Conservation (phyloP, 2,797 vertebrate genomes). For the Acanthurus leucopareius region DNA sequence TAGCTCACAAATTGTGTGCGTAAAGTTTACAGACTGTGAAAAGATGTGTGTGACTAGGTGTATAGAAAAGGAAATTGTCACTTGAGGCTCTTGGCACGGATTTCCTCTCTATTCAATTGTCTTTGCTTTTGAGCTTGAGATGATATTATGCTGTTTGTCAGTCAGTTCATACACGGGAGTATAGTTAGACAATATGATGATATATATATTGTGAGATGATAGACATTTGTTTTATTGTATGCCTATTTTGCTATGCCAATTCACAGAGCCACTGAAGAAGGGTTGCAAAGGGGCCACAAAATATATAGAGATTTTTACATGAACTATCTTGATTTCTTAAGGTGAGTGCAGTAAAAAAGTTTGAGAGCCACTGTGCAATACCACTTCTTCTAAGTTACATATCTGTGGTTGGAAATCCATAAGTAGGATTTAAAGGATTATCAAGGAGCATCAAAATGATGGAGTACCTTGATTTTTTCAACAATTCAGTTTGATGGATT, state of each 20-base stretch:
- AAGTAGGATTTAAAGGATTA: neutral
- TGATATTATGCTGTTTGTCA: neutral
- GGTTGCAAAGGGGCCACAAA: too few relatives aligned
- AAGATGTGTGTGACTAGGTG: constrained; percentile 5
- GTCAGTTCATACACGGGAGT: neutral
- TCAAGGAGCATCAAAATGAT: neutral
- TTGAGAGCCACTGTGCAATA: too few relatives aligned
- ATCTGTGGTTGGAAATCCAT: neutral
- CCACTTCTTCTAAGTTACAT: too few relatives aligned
- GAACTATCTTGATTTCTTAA: too few relatives aligned
- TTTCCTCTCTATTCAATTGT: neutral
- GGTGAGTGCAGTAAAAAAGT: too few relatives aligned
- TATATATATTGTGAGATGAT: neutral
- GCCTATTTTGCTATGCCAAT: neutral
- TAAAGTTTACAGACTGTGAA: constrained; percentile 7
- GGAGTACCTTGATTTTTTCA: neutral
- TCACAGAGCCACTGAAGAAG: too few relatives aligned
- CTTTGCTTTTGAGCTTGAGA: constrained; percentile 1
- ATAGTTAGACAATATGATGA: neutral
- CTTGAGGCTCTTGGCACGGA: constrained; percentile 17
- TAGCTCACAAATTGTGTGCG: constrained; percentile 1
- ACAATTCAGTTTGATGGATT: neutral
- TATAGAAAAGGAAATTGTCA: constrained; percentile 16
- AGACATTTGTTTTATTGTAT: neutral
- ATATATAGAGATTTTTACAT: too few relatives aligned